Percentiles rank a stretch among this genome's conserved stretches.
Conservation (phyloP, 35 echinoderm and acorn worm species). For the Anneissia japonica region DNA sequence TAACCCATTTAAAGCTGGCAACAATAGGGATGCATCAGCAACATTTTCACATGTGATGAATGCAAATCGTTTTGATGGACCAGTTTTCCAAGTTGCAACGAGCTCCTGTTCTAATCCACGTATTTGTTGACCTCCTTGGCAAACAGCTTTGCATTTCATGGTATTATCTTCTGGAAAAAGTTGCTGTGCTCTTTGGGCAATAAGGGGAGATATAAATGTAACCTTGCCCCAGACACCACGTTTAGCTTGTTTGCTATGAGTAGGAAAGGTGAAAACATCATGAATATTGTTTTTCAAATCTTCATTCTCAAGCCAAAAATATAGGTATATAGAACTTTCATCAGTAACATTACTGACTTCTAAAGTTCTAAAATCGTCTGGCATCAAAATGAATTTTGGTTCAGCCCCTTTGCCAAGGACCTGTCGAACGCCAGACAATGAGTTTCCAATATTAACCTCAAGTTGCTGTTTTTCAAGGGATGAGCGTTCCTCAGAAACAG, state of each 20-base stretch:
- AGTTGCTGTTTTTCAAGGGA: conserved; percentile 1
- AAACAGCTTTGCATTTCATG: background rate
- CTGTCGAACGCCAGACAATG: conserved; percentile 17
- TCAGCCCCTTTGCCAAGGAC: conserved; percentile 19
- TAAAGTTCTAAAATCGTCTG: conserved; percentile 19
- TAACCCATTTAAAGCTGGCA: background rate
- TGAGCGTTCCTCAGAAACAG: background rate
- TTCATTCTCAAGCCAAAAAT: background rate
- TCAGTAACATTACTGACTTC: conserved; percentile 6
- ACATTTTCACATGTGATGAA: conserved; percentile 8
- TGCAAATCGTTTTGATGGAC: conserved; percentile 17
- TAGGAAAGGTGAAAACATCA: conserved; percentile 7
- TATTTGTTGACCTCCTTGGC: background rate
- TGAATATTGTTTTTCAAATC: background rate
- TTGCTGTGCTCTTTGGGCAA: background rate
- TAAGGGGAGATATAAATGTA: conserved; percentile 16
- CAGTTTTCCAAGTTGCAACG: conserved; percentile 18
- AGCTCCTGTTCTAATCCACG: background rate
- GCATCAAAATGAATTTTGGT: conserved; percentile 33
- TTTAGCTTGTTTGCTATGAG: conserved; percentile 11
- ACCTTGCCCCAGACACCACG: conserved; percentile 28
- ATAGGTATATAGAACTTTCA: background rate
- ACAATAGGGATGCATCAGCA: background rate
- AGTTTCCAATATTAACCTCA: conserved; percentile 13
- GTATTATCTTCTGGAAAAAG: background rate